A percentile compares a stretch with the other conserved stretches of the same genome.
Evolutionary conservation across 2,797 vertebrate species (phyloP).

Genomic region (Halcyon chelicuti): DNA sequence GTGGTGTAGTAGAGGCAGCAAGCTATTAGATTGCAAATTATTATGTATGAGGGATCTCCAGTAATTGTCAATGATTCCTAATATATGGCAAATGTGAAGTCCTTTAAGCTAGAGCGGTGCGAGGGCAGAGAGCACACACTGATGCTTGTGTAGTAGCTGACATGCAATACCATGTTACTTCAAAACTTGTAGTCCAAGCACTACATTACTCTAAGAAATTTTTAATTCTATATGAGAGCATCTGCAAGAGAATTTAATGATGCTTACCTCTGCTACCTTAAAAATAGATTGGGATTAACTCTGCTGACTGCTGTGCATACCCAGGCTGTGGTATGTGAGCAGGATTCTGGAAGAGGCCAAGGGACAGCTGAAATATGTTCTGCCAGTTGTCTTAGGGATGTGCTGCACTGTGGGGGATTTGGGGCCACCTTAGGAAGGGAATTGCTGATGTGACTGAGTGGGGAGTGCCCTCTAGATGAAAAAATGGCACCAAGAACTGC

Average conservation of each 20-base stretch:
- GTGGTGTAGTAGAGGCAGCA: neutral
- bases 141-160: neutral
- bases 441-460: neutral
- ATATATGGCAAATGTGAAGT: neutral
- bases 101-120: neutral
- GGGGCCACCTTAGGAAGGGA: neutral
- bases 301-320: neutral
- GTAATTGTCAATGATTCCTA: neutral
- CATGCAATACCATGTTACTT: neutral
- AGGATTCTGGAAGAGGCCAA: neutral
- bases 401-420: neutral
- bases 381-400: neutral
- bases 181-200: neutral
- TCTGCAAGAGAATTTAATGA: neutral
- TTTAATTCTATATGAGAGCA: neutral
- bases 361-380: neutral
- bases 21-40: slow-evolving; percentile 39
- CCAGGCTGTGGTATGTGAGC: neutral
- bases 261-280: neutral
- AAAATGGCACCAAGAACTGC: neutral
- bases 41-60: slow-evolving; percentile 16
- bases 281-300: neutral
- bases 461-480: neutral
- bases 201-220: neutral
- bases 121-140: neutral